Evolutionary conservation across 92 coral and sea anemone species (phyloP), one percentile per base, ranked within the genome.

Genomic region (Umimayanthus kanabou): DNA sequence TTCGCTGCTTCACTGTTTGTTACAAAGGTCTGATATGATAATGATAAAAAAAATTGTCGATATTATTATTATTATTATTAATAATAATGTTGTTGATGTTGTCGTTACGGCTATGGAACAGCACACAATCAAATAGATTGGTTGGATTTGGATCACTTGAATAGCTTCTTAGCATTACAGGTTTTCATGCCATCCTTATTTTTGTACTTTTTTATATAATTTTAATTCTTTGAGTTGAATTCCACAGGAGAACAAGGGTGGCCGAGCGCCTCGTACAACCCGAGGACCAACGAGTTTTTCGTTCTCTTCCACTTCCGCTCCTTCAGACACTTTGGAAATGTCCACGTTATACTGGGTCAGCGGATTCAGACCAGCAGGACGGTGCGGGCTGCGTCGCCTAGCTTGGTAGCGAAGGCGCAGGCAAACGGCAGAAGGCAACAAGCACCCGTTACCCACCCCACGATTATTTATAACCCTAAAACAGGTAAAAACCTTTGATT

Each of bases 161-260:
- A 14, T 61, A 25, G 22, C 22, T 61, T 23, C 7, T 25, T 61
- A 15, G 23, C 78, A 2, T 14, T n/a, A 73, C 20, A 5, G 20
- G n/a, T 72, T 28, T 73, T 14, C 78, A 42, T 74, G 25, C 69
- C 69, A 61, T 22, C 69, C 69, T 20, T 18, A 2, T 26, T 61
- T 61, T 47, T 33, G 37, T 2, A 33, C 37, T 2, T 33, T 7
- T 61, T 6, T 20, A 16, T 61, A 1, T 23, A 61, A 18, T 61
- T 1, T 61, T 18, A 61, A 61, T 61, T 61, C 69, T 61, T 67
- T 47, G 76, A 20, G 58, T 2, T 76, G 37, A 9, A 37, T 76
- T 45, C 74, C n/a, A 5, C 80, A 97, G 99, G 97, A 10, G 94
- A 97, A 16, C 97, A 97, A 91, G 99, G 99, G 29, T 93, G 96